Percentiles rank a stretch among this genome's conserved stretches.
These are phyloP conservation scores for Leptopilina syphax DNA, from an alignment of 2,888 invertebrate species.

Conservation along the genomic window DNA sequence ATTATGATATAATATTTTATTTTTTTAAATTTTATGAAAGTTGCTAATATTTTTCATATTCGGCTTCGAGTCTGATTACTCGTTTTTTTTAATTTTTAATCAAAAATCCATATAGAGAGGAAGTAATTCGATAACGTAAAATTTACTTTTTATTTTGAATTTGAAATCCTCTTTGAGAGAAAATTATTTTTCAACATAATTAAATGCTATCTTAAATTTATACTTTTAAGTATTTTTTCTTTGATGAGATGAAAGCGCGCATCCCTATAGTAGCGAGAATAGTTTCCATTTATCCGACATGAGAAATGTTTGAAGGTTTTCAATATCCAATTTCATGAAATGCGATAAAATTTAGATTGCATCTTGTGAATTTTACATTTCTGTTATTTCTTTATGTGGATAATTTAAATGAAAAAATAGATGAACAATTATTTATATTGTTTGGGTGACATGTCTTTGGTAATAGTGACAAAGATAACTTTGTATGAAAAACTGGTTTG, in stretches of 20 bases:
- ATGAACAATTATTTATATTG: no score
- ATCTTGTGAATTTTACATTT: not conserved
- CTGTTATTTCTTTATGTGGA: no score
- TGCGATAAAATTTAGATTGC: not conserved
- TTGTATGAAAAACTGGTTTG: not conserved
- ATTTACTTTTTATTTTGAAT: no score
- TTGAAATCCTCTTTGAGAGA: no score
- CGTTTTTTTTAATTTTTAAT: no score
- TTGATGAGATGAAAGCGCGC: conserved; percentile 3
- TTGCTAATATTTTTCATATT: no score
- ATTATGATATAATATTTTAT: no score
- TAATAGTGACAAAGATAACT: not conserved
- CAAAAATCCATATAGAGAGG: no score
- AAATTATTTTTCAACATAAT: no score
- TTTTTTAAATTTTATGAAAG: no score
- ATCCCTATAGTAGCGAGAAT: not conserved
- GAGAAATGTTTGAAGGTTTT: conserved; percentile 8
- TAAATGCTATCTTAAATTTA: not conserved
- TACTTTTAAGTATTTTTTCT: conserved; percentile 1
- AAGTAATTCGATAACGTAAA: no score
- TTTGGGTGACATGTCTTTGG: not conserved
- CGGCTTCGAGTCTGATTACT: no score
- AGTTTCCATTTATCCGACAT: conserved; percentile 24
- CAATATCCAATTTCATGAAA: conserved; percentile 19
- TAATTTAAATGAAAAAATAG: not conserved